Evolutionary conservation across 2,888 invertebrate species (phyloP), one percentile per base, ranked within the genome.

Genomic region (Agapetus fuscipes): DNA sequence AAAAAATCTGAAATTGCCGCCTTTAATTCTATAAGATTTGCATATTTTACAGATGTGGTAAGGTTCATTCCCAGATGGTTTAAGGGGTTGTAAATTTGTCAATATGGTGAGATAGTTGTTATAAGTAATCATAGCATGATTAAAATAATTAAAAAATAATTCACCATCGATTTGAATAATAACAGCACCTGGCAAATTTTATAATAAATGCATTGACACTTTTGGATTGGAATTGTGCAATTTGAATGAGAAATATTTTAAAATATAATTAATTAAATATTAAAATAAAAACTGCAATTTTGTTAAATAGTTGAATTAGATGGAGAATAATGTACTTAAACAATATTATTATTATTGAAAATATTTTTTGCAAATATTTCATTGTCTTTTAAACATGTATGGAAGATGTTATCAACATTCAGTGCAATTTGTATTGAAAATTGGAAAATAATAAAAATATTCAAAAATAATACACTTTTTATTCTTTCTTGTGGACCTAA

Each of bases 371-470:
- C 43, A 43, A 37, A 46, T 46, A 46, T 41, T 41, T 41, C 43
- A 38, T 43, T 43, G 43, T 43, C 34, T 43, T 39, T 34, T 27
- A 34, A 39, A 27, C 11, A 16, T 24, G 16, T 31, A 44, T 43
- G 46, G 42, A 41, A 45, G 41, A 45, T 43, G 40, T 46, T 46
- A 37, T 20, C 20, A 30, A 29, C 30, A 36, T 43, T 43, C 39
- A 39, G 39, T 43, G 43, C 39, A 39, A 9, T 47, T 47, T 47
- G 47, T 47, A 47, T 43, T 47, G 44, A 47, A 47, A 44, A 41
- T 42, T 41, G 28, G 34, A 39, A 20, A 20, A 27, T 31, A 39
- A 39, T 39, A 39, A 39, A 39, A 39, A 20, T 28, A 20, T 29
- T 28, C 29, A 28, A 24, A 36, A 36, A 36, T 29, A 28, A 34